These are phyloP conservation scores for Eilema griseolum DNA, from an alignment of 2,888 invertebrate genomes.

Conservation along the genomic window DNA sequence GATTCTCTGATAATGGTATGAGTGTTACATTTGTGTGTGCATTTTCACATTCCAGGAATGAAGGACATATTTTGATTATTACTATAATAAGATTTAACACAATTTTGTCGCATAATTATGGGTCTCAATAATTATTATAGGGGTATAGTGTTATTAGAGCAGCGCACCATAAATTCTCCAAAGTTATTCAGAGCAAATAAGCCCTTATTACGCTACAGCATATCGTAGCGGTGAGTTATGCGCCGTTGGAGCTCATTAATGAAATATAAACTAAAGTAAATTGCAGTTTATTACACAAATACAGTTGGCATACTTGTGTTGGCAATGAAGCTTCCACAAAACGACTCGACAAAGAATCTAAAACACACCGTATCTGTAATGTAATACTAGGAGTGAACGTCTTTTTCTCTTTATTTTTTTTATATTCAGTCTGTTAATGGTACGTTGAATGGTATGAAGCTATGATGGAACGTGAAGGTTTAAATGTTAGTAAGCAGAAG, in stretches of 20 bases:
- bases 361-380: too few relatives aligned
- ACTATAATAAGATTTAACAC: not conserved
- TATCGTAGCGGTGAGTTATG: conserved; percentile 1
- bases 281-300: not conserved
- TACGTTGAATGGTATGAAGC: too few relatives aligned
- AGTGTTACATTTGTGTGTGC: too few relatives aligned
- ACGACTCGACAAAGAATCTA: too few relatives aligned
- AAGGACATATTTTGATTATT: not conserved
- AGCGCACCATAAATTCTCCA: not conserved
- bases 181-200: conserved; percentile 2
- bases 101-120: not conserved
- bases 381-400: too few relatives aligned
- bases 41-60: too few relatives aligned
- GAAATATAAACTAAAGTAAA: not conserved
- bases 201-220: conserved; percentile 2
- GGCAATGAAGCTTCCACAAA: not conserved
- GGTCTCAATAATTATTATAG: not conserved
- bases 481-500: too few relatives aligned
- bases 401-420: too few relatives aligned
- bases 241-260: conserved; percentile 2
- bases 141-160: not conserved
- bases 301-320: not conserved
- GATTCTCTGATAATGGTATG: too few relatives aligned
- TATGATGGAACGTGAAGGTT: too few relatives aligned
- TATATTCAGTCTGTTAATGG: too few relatives aligned